Evolutionary conservation across 1,140 invertebrate genomes (phyloP).

Genomic region (Goniozus legneri): DNA sequence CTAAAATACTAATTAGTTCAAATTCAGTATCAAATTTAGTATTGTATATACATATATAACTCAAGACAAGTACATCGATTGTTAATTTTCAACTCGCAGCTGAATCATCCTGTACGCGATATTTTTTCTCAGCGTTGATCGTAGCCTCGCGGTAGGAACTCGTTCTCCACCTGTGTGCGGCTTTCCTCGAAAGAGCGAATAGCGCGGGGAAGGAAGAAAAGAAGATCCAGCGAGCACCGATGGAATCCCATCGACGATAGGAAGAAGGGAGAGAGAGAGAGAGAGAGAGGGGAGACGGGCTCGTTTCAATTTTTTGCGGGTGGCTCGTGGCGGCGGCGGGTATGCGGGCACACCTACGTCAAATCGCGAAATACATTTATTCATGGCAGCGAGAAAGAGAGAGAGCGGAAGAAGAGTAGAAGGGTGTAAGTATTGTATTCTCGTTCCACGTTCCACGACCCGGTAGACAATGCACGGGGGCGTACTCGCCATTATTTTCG

Average conservation of each 20-base stretch:
- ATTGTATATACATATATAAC: too few species aligned
- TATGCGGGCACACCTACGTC: constrained; percentile 34
- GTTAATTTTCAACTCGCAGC: too few species aligned
- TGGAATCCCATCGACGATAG: neutral
- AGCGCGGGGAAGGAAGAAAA: neutral
- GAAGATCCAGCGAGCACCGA: neutral
- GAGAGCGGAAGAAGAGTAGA: too few species aligned
- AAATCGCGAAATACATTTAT: constrained; percentile 41
- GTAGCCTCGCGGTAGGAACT: neutral
- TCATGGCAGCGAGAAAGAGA: constrained; percentile 38
- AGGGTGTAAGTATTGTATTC: constrained; percentile 42
- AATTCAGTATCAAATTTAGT: too few species aligned
- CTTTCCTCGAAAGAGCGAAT: neutral
- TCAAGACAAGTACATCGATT: too few species aligned
- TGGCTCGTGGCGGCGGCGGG: constrained; percentile 19
- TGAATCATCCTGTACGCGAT: too few species aligned
- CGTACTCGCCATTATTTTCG: constrained; percentile 10
- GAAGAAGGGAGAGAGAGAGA: too few species aligned
- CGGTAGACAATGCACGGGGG: constrained; percentile 40
- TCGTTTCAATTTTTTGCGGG: constrained; percentile 16
- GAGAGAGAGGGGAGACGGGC: too few species aligned
- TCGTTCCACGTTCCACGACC: constrained; percentile 23
- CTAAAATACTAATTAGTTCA: too few species aligned
- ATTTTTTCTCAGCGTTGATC: constrained; percentile 9
- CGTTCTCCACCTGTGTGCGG: neutral